phyloP scores from a whole-genome alignment of 2,888 invertebrate species.

The Acanthosoma haemorrhoidale region DNA sequence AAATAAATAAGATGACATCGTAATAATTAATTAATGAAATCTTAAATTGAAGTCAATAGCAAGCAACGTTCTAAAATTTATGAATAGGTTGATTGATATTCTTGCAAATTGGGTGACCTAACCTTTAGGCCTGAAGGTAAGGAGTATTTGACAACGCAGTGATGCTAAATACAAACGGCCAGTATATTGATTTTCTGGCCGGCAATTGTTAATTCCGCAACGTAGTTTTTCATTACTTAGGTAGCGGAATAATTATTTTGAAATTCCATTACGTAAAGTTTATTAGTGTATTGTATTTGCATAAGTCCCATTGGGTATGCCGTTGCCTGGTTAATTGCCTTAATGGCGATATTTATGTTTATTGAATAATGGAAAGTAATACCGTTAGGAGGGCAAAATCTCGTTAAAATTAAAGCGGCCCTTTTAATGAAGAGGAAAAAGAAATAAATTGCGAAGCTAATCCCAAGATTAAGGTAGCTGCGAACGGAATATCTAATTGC shows the following conservation, averaged over 20 bases:
- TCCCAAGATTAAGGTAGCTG: conserved; percentile 29
- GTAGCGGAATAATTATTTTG: neutral
- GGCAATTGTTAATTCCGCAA: too few relatives aligned
- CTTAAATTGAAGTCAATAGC: too few relatives aligned
- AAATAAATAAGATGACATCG: too few relatives aligned
- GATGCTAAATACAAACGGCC: too few relatives aligned
- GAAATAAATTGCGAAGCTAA: conserved; percentile 27
- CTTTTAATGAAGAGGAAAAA: conserved; percentile 28
- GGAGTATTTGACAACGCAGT: too few relatives aligned
- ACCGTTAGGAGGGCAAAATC: neutral
- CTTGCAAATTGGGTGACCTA: too few relatives aligned
- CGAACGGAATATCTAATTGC: conserved; percentile 30
- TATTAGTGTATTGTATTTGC: neutral
- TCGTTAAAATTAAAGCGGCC: neutral
- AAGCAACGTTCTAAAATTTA: too few relatives aligned
- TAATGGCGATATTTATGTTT: conserved; percentile 2
- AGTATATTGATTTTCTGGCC: too few relatives aligned
- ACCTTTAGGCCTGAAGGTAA: too few relatives aligned
- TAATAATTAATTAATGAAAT: too few relatives aligned
- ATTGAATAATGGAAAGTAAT: conserved; percentile 10
- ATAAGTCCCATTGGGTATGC: neutral
- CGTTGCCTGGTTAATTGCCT: neutral
- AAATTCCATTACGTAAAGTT: conserved; percentile 1
- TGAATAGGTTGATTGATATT: too few relatives aligned
- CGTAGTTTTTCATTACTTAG: too few relatives aligned